Evolutionary conservation across 2,113 vertebrate genomes (phyloP).

Genomic region (Corythornis madagascariensis): DNA sequence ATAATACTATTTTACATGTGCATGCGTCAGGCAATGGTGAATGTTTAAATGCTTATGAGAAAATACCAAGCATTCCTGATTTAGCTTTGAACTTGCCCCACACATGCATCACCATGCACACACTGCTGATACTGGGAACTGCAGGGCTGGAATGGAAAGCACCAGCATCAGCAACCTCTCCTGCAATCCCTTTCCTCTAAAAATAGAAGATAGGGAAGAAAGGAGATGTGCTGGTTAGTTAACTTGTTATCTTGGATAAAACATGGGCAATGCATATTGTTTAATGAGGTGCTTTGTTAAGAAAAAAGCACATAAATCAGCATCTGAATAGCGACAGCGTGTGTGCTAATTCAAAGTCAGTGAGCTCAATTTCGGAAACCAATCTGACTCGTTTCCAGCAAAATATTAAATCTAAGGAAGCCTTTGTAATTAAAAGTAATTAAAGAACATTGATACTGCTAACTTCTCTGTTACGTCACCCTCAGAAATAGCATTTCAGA

Average conservation of each 20-base stretch:
- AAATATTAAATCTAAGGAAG: slow-evolving; percentile 30
- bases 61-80: neutral
- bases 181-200: neutral
- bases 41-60: neutral
- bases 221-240: slow-evolving; percentile 3
- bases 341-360: slow-evolving; percentile 9
- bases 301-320: slow-evolving; percentile 49
- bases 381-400: slow-evolving; percentile 38
- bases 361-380: slow-evolving; percentile 28
- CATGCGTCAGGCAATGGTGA: neutral
- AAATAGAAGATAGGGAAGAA: neutral
- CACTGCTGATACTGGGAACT: neutral
- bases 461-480: slow-evolving; percentile 1
- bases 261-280: neutral
- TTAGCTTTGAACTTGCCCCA: neutral
- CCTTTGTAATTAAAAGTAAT: slow-evolving; percentile 16
- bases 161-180: neutral
- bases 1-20: neutral
- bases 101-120: fast-evolving
- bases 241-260: slow-evolving; percentile 2
- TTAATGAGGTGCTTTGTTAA: slow-evolving; percentile 54
- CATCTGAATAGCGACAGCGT: neutral
- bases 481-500: slow-evolving; percentile 33
- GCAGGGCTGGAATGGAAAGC: neutral
- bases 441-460: neutral